Base-by-base conservation (phyloP, 2,888 invertebrate genomes). In the Ichneumon xanthorius region DNA sequence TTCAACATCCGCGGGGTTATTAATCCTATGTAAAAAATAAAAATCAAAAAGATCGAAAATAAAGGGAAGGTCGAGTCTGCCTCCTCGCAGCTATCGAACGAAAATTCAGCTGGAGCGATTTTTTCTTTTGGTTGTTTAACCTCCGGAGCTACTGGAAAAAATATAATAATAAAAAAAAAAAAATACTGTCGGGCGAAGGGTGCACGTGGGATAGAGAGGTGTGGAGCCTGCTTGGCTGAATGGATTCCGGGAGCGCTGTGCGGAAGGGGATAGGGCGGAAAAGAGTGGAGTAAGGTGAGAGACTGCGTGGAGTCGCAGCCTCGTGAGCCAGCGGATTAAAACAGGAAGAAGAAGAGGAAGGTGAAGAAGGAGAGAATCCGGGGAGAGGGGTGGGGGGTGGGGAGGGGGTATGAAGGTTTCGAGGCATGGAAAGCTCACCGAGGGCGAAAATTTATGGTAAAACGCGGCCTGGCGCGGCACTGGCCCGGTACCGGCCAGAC, bases 401-500 rank as follows among this genome's bases (percentile, higher is more conserved):
- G 61, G 37, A 1, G 11, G 58, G 19, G 55, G 2, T 26, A 14
- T 14, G 45, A 45, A 14, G 45, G 45, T 45, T 45, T 45, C 7
- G 67, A 48, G 70, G 76, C 48, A 81, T 55, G 78, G 77, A 79
- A 87, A 86, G 87, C 85, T 87, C 85, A 81, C 72, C 79, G 87
- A 86, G 67, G 85, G 86, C 85, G 85, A 88, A 88, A 88, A 87
- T 88, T 86, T 87, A 88, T 88, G 86, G 85, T 87, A 88, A 88
- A 87, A 86, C 75, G 85, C 67, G 78, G 79, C 79, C 67, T 80
- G 63, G 83, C 68, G 58, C 72, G 73, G 77, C 80, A 77, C 80
- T 82, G 79, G 78, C 80, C 77, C 76, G 71, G 48, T 68, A 73
- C 65, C 61, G 67, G 68, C 55, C 79, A 76, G 79, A 80, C 83